Evolutionary conservation across 2,113 vertebrate species (phyloP), one percentile per base, ranked within the genome.

Genomic region (Antennarius striatus): DNA sequence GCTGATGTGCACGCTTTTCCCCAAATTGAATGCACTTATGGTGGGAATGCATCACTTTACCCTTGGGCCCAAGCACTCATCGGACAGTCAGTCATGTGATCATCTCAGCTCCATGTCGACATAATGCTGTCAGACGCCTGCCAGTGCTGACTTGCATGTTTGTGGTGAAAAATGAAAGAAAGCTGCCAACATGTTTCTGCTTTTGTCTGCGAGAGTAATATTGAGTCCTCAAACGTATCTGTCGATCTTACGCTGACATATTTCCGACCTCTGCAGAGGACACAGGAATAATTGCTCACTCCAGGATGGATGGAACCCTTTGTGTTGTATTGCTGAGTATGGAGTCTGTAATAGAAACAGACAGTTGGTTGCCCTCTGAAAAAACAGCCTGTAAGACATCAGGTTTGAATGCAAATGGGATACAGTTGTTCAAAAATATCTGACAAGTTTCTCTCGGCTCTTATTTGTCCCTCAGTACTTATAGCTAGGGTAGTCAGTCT

Each of bases 321-420:
- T 63, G 76, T 78, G 79, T 77, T 80, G 48, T 73, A 63, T n/a
- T 48, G 60, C 32, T 58, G 65, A 73, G 69, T 43, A 13, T 28
- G 69, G 80, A 59, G 75, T 55, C 80, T 76, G 47, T 80, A 63
- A 85, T 68, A 49, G 58, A 82, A 84, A 75, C 61, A 68, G 82
- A 83, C 82, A 82, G 75, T 66, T 75, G 45, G 48, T 64, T 43
- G 73, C 32, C 71, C 71, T 72, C 48, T 68, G 71, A 80, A 69
- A 69, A 77, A 79, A 73, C 73, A 73, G 75, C 66, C 63, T 30
- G 68, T 32, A 30, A 80, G 39, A 16, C 60, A 57, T 68, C 4
- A 17, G 62, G 30, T 54, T 51, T 54, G 82, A 84, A 85, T 86
- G 75, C 73, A 81, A 85, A 88, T 82, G 53, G 7, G 30, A 54